These are phyloP conservation scores for Lasioglossum albipes DNA, from an alignment of 1,140 invertebrate genomes.

Conservation along the genomic window DNA sequence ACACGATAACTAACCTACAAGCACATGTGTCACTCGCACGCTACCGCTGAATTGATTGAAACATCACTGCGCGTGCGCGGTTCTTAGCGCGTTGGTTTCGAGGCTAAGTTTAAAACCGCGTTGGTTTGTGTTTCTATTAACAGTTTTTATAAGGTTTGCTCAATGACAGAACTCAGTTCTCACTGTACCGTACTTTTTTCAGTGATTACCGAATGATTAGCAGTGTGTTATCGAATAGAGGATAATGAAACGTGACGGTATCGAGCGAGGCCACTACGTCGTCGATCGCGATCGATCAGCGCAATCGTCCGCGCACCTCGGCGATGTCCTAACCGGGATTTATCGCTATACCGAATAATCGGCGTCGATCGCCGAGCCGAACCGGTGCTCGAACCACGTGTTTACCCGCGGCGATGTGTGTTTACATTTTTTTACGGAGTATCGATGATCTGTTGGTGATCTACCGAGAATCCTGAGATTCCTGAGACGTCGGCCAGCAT, in stretches of 20 bases:
- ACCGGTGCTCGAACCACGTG: background rate
- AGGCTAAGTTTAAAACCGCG: background rate
- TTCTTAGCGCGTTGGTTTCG: background rate
- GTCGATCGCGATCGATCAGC: constrained; percentile 9
- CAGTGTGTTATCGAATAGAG: background rate
- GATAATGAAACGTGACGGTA: background rate
- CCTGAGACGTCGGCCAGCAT: constrained; percentile 19
- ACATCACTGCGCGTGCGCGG: constrained; percentile 16
- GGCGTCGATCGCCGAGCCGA: no score
- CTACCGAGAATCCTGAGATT: constrained; percentile 35
- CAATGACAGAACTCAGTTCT: background rate
- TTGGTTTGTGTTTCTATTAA: background rate
- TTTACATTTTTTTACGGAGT: constrained; percentile 57
- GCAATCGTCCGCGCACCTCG: background rate
- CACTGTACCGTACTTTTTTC: background rate
- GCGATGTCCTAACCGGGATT: background rate
- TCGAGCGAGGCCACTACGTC: background rate
- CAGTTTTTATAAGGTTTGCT: background rate
- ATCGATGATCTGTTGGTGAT: constrained; percentile 13
- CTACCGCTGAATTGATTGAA: background rate
- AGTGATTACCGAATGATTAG: background rate
- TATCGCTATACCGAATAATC: constrained; percentile 16
- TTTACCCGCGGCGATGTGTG: constrained; percentile 46
- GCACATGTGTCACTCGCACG: constrained; percentile 15
- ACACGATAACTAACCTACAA: constrained; percentile 1